These are phyloP conservation scores for Drosophila pseudotalamancana DNA, from an alignment of 2,888 invertebrate species.

Conservation along the genomic window DNA sequence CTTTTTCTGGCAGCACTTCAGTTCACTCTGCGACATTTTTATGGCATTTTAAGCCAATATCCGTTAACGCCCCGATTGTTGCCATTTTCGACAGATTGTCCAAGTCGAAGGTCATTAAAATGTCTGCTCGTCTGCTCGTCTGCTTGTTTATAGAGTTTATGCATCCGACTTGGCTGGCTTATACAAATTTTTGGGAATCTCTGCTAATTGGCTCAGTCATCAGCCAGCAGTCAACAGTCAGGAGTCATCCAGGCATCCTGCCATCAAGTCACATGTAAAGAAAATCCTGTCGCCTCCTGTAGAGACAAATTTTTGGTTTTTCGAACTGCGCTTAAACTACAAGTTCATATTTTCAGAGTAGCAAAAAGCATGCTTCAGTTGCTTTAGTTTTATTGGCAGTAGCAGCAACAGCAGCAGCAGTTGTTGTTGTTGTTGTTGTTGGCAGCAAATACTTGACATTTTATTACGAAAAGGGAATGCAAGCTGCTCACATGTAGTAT, in stretches of 20 bases:
- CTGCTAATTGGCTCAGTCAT: constrained; percentile 63
- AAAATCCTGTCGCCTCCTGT: neutral
- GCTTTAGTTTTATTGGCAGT: constrained; percentile 49
- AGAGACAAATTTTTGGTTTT: neutral
- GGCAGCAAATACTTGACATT: constrained; percentile 63
- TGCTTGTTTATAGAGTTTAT: constrained; percentile 16
- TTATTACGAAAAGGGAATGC: constrained; percentile 57
- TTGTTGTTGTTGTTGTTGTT: constrained; percentile 20
- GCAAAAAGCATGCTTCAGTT: constrained; percentile 42
- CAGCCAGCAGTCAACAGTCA: neutral
- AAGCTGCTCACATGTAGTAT: constrained; percentile 49
- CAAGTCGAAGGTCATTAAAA: constrained; percentile 69
- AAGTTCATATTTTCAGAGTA: constrained; percentile 35
- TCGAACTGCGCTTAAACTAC: constrained; percentile 22
- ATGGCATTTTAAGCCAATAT: constrained; percentile 77
- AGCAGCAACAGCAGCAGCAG: constrained; percentile 6
- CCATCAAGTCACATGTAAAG: constrained; percentile 3
- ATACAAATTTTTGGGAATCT: constrained; percentile 37
- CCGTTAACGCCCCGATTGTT: constrained; percentile 68
- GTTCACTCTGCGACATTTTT: constrained; percentile 46
- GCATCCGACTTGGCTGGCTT: constrained; percentile 43
- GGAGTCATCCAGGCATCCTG: too few relatives aligned
- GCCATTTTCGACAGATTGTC: constrained; percentile 57
- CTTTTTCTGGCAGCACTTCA: neutral
- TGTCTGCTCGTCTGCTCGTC: constrained; percentile 25